phyloP scores from a whole-genome alignment of 1,140 invertebrate species.

The Saccostrea echinata region DNA sequence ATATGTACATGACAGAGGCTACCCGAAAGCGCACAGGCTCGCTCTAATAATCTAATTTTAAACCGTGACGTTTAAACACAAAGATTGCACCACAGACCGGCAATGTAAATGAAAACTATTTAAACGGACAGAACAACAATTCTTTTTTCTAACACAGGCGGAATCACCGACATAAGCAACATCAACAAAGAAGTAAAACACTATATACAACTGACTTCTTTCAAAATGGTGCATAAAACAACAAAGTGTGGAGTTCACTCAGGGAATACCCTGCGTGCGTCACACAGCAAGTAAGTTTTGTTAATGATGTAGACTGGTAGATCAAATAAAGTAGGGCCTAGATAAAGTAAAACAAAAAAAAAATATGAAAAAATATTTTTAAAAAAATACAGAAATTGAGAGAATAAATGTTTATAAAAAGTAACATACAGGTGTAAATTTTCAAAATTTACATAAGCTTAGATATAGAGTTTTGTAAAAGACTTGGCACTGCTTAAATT shows the following conservation, averaged over 20 bases:
- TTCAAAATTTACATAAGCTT: no score
- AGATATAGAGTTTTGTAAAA: no score
- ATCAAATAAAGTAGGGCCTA: background rate
- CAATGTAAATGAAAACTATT: background rate
- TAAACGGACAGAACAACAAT: background rate
- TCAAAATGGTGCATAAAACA: constrained; percentile 13
- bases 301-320: background rate
- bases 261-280: constrained; percentile 10
- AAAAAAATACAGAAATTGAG: no score
- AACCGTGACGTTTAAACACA: background rate
- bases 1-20: no score
- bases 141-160: background rate
- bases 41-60: background rate
- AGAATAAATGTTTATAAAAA: no score
- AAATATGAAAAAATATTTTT: no score
- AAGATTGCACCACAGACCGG: background rate
- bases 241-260: constrained; percentile 12
- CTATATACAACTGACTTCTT: background rate
- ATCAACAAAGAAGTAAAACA: background rate
- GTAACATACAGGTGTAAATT: no score
- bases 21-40: no score
- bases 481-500: no score
- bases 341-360: background rate
- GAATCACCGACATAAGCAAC: background rate
- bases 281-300: constrained; percentile 19